Evolutionary conservation across 53 echinoderm and acorn worm species (phyloP).

Genomic region (Henricia sp.): DNA sequence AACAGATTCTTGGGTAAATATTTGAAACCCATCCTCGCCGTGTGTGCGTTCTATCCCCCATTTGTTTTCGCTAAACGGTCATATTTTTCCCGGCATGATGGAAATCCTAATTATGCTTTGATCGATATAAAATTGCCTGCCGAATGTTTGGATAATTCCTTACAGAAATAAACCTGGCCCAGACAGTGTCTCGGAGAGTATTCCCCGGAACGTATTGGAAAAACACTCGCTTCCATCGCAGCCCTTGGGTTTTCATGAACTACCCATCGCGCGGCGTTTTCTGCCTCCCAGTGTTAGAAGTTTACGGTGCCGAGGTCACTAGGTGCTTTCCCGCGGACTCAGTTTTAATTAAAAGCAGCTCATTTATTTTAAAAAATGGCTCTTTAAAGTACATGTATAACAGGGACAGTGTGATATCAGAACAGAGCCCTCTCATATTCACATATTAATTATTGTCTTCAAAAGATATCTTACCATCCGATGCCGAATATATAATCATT

Average conservation of each 20-base stretch:
- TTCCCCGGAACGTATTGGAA: background rate
- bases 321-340: background rate
- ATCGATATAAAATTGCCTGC: constrained; percentile 21
- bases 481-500: too few species aligned
- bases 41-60: background rate
- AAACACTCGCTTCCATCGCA: background rate
- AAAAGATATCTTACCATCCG: too few species aligned
- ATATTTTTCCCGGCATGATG: background rate
- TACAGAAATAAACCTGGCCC: constrained; percentile 4
- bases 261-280: too few species aligned
- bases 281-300: too few species aligned
- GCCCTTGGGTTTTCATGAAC: too few species aligned
- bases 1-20: constrained; percentile 12
- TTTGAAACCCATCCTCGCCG: background rate
- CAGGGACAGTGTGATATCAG: too few species aligned
- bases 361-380: too few species aligned
- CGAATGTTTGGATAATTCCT: constrained; percentile 16
- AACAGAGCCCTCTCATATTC: too few species aligned
- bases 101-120: background rate
- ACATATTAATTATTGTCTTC: too few species aligned
- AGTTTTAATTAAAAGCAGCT: constrained; percentile 10
- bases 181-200: background rate
- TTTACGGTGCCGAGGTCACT: constrained; percentile 5
- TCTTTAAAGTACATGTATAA: too few species aligned
- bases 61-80: background rate